Conservation (phyloP, 2,797 vertebrate species). For the Anguilla obscura region DNA sequence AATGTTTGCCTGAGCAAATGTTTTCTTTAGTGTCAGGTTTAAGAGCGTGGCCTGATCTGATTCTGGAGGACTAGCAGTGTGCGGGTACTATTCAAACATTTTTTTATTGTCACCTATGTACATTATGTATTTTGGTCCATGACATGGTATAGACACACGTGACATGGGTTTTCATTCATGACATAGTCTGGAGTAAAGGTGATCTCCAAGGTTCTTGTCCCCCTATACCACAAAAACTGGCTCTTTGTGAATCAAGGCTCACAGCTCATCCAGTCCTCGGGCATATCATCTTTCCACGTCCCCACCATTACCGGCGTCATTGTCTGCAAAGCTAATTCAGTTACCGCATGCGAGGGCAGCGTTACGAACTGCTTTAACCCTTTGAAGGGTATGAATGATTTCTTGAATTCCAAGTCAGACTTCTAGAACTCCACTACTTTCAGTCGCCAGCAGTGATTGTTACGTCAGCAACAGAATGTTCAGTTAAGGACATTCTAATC, state of each 20-base stretch:
- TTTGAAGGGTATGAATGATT: not conserved
- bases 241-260: not conserved
- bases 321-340: not conserved
- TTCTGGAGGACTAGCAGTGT: not conserved
- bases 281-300: conserved; percentile 8
- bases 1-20: not conserved
- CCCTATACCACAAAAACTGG: not conserved
- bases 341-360: not conserved
- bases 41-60: not conserved
- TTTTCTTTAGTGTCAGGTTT: not conserved
- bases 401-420: not conserved
- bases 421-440: not conserved
- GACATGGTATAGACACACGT: too few species aligned
- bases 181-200: too few species aligned
- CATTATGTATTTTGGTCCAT: too few species aligned
- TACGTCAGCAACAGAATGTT: not conserved
- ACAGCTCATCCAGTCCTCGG: not conserved
- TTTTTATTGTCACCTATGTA: too few species aligned
- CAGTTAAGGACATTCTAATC: not conserved
- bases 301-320: not conserved
- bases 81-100: too few species aligned
- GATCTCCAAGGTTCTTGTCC: not conserved
- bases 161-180: too few species aligned
- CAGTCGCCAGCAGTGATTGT: not conserved
- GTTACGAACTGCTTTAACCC: too few species aligned